These are phyloP conservation scores for Sternotherus odoratus DNA, from an alignment of 2,797 vertebrate species.

Conservation along the genomic window DNA sequence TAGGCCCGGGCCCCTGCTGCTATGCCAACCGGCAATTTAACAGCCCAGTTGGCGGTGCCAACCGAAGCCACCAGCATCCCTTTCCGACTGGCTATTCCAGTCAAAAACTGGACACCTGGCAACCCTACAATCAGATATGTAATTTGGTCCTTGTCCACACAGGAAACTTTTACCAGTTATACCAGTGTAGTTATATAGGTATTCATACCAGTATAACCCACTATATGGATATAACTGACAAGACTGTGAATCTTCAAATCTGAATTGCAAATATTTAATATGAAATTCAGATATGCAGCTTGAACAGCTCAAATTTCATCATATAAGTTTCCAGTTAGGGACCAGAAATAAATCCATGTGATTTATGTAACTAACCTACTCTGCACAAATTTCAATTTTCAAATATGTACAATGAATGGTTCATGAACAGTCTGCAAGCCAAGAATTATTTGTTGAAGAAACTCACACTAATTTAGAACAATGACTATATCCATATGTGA, in stretches of 20 bases:
- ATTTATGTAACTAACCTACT: not conserved
- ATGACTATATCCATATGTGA: not conserved
- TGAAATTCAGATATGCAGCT: not conserved
- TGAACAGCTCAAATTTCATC: not conserved
- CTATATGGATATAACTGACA: not conserved
- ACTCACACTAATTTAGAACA: not conserved
- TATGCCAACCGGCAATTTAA: too few relatives aligned
- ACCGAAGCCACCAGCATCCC: too few relatives aligned
- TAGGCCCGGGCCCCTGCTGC: too few relatives aligned
- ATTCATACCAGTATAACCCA: not conserved
- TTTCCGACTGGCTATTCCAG: too few relatives aligned
- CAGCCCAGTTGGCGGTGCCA: too few relatives aligned
- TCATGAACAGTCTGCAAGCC: not conserved
- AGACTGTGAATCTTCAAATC: not conserved
- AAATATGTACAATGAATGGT: not conserved
- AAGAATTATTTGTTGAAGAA: not conserved
- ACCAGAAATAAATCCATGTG: not conserved
- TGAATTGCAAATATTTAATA: not conserved
- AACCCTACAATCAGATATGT: too few relatives aligned
- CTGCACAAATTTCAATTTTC: not conserved
- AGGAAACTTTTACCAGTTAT: not conserved
- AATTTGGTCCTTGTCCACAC: not conserved
- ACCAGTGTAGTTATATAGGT: not conserved
- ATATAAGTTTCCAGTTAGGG: not conserved
- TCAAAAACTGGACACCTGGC: too few relatives aligned